Evolutionary conservation across 2,797 vertebrate genomes (phyloP).

Genomic region (Synaphobranchus kaupii): DNA sequence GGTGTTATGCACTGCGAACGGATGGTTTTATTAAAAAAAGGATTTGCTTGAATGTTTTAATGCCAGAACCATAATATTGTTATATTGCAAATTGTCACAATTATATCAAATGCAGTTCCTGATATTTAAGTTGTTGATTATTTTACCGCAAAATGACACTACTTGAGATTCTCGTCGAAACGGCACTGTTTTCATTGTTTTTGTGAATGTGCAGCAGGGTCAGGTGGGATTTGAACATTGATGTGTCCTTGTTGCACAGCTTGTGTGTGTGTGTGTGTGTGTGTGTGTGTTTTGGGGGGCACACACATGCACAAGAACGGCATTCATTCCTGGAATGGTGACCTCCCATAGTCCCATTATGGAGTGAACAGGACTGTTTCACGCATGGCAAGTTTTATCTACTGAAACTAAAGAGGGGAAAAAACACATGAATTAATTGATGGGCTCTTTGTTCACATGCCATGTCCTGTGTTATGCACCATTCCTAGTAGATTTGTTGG

Average conservation of each 20-base stretch:
- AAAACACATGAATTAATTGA: conserved; percentile 20
- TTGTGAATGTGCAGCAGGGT: not conserved
- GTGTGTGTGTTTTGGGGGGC: not conserved
- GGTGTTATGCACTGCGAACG: not conserved
- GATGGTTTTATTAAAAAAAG: not conserved
- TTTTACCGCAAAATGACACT: not conserved
- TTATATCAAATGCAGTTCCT: not conserved
- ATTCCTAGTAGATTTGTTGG: conserved; percentile 1
- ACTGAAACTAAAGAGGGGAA: conserved; percentile 22
- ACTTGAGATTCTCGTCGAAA: not conserved
- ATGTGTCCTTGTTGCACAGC: not conserved
- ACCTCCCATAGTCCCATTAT: conserved; percentile 21
- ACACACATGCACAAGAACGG: not conserved
- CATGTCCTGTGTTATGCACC: conserved; percentile 19
- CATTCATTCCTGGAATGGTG: conserved; percentile 18
- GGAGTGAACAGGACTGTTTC: conserved; percentile 21
- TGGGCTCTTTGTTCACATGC: conserved; percentile 17
- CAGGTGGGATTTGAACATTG: not conserved
- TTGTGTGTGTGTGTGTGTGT: not conserved
- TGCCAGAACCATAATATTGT: not conserved
- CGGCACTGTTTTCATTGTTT: not conserved
- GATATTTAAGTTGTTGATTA: not conserved
- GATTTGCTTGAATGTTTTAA: not conserved
- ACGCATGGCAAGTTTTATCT: conserved; percentile 23
- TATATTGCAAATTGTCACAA: not conserved